A percentile compares a stretch with the other conserved stretches of the same genome.
Conservation (phyloP, 2,113 vertebrate species). For the Rhinolophus sinicus region DNA sequence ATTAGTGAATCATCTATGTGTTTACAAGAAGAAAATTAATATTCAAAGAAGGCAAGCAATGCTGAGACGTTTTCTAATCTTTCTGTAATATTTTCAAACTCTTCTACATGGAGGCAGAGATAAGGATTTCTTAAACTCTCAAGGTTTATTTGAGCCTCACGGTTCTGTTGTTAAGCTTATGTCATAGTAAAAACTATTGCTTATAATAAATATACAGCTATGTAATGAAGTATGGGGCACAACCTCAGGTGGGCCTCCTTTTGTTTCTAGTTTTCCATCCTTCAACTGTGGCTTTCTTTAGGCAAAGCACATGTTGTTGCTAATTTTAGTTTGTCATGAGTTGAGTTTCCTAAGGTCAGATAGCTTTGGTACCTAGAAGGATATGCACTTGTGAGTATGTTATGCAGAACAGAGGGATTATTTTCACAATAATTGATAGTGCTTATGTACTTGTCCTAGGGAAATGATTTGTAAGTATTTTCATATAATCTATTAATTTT, state of each 20-base stretch:
- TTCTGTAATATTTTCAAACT: neutral
- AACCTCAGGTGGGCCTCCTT: neutral
- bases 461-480: neutral
- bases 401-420: neutral
- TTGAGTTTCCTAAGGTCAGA: neutral
- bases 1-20: neutral
- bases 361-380: neutral
- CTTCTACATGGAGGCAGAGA: neutral
- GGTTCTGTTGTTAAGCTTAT: neutral
- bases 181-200: neutral
- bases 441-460: neutral
- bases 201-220: neutral
- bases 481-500: neutral
- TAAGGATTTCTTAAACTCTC: neutral
- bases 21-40: neutral
- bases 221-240: neutral
- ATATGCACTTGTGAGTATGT: neutral
- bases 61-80: neutral
- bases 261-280: neutral
- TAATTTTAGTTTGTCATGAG: conserved; percentile 50
- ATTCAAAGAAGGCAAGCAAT: neutral
- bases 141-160: neutral
- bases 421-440: neutral
- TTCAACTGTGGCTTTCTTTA: conserved; percentile 1
- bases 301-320: conserved; percentile 25